Conservation (phyloP, 2,113 vertebrate genomes). For the Hystrix brachyura region DNA sequence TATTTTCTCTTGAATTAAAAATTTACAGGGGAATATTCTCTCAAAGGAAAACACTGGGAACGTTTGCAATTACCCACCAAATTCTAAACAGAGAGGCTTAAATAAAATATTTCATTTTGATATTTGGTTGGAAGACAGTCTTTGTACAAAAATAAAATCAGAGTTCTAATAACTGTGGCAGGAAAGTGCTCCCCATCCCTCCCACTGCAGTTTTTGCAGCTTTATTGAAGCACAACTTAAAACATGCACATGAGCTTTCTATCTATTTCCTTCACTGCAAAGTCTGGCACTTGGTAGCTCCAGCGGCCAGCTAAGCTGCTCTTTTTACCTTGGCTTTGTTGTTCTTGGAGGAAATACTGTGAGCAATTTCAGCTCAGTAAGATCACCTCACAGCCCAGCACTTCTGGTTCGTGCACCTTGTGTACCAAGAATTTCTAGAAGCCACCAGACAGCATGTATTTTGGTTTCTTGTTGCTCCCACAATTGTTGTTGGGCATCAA, state of each 20-base stretch:
- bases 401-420: neutral
- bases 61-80: neutral
- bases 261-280: neutral
- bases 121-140: neutral
- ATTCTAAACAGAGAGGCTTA: neutral
- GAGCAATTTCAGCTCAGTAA: neutral
- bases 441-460: neutral
- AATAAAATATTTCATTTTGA: neutral
- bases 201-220: neutral
- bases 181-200: neutral
- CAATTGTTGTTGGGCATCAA: neutral
- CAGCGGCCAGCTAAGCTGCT: neutral
- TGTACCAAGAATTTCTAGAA: neutral
- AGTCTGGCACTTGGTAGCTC: neutral
- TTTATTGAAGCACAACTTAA: neutral
- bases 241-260: neutral
- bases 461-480: neutral
- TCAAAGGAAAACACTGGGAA: neutral
- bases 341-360: neutral
- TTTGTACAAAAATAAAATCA: neutral
- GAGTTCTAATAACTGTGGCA: constrained; percentile 4
- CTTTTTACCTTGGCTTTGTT: neutral
- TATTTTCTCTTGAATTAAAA: constrained; percentile 19
- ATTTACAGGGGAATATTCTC: neutral
- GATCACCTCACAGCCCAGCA: neutral